These are phyloP conservation scores for Cyprinodon tularosa DNA, from an alignment of 2,113 vertebrate species.

Conservation along the genomic window DNA sequence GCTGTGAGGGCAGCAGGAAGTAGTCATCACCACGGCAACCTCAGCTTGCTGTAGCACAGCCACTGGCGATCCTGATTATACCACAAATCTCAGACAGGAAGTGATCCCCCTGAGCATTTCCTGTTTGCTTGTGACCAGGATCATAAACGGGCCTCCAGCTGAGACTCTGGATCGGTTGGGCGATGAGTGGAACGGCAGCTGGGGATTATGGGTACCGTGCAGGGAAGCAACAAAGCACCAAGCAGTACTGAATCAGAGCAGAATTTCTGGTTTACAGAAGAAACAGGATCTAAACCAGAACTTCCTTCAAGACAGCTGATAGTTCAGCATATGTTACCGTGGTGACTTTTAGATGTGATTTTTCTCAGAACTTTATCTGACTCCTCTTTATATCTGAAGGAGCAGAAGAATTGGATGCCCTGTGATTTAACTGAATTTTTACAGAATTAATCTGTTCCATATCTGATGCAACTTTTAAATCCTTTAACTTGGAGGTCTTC, in stretches of 20 bases:
- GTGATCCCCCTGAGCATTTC: background rate
- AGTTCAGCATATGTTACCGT: background rate
- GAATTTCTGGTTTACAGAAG: background rate
- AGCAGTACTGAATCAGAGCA: too few relatives aligned
- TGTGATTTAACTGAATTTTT: too few relatives aligned
- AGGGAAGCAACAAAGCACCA: too few relatives aligned
- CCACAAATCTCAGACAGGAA: background rate
- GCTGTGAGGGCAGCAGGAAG: conserved; percentile 53
- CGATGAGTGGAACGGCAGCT: background rate
- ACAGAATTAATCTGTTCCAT: too few relatives aligned
- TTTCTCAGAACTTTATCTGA: too few relatives aligned
- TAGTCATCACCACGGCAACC: conserved; percentile 29
- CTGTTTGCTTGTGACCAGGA: background rate
- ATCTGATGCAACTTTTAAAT: too few relatives aligned
- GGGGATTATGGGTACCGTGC: background rate
- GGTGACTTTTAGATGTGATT: background rate
- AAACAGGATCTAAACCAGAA: background rate
- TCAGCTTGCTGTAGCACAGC: conserved; percentile 31
- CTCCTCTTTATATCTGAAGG: too few relatives aligned
- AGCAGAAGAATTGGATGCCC: too few relatives aligned
- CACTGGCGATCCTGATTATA: background rate
- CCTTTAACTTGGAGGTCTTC: too few relatives aligned
- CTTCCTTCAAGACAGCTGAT: background rate
- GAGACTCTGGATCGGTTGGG: background rate
- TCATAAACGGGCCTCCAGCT: background rate